These are phyloP conservation scores for Pardosa pseudoannulata DNA, from an alignment of 2,888 invertebrate species.

Conservation along the genomic window DNA sequence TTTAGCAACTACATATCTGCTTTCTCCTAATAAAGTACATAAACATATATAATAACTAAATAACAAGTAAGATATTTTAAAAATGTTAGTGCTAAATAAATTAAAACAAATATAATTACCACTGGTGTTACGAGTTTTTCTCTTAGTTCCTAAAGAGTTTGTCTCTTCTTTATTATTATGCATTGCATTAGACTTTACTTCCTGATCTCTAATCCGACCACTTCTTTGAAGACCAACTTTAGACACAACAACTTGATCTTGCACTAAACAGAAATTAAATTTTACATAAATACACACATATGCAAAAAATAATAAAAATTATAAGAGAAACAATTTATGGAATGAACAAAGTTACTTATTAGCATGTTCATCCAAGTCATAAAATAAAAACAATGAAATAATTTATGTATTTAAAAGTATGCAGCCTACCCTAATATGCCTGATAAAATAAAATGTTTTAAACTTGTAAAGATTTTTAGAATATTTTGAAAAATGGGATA, in stretches of 20 bases:
- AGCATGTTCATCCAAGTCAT: too few species aligned
- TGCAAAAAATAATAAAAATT: too few species aligned
- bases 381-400: too few species aligned
- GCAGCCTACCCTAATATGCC: too few species aligned
- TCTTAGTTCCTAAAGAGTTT: slow-evolving; percentile 62
- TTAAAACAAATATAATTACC: not conserved
- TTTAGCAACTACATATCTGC: not conserved
- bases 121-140: slow-evolving; percentile 65
- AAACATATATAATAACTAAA: not conserved
- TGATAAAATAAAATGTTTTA: too few species aligned
- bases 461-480: too few species aligned
- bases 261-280: slow-evolving; percentile 24
- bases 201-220: slow-evolving; percentile 64
- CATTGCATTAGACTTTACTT: slow-evolving; percentile 49
- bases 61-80: too few species aligned
- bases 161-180: slow-evolving; percentile 63
- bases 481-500: too few species aligned
- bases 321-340: too few species aligned
- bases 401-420: too few species aligned
- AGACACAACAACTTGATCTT: slow-evolving; percentile 57
- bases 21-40: not conserved
- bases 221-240: slow-evolving; percentile 61
- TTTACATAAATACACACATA: not conserved
- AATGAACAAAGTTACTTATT: too few species aligned
- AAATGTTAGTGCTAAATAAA: too few species aligned